Base-by-base conservation (phyloP, 1,140 invertebrate species). In the Zaprionus africanus region DNA sequence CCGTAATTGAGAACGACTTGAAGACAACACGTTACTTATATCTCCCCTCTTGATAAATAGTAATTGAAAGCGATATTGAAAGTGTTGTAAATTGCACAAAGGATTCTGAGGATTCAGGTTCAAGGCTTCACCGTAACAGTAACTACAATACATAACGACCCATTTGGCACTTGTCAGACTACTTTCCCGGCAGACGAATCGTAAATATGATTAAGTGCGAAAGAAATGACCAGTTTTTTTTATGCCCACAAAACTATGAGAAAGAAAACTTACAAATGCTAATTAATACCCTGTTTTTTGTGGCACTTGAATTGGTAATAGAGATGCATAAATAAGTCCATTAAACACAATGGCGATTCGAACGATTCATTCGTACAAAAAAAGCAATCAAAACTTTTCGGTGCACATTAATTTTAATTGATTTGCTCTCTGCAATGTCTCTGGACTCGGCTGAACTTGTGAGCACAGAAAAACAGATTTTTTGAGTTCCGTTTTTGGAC, bases 331-430 rank as follows among this genome's bases (percentile, higher is more conserved):
- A 58, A 69, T 79, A 70, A 73, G 56, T 56, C 64, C 63, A 78
- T 72, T 68, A 72, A 46, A 46, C 70, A 77, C 68, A 74, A 74
- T 57, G 51, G 61, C 43, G 17, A 34, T 61, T 58, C 15, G 56
- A 36, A 17, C n/a, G 15, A 46, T 46, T 46, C n/a, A 17, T 46
- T 15, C 43, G 49, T 70, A 65, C 7, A 26, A 61, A 65, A 65
- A 69, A 66, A 73, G 63, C 66, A 74, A 71, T 67, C 64, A 38
- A 76, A 87, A 88, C 62, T 88, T 87, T 86, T 85, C 68, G 72
- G 53, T 49, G 66, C 51, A 67, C 84, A 87, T 87, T 78, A 83
- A 87, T 69, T 83, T 87, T 84, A 87, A 87, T 87, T 87, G 84
- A 67, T 77, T 73, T 76, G 63, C 26, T 64, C 34, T 67, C 65